Conservation (phyloP, 2,797 vertebrate species). For the Orestias chungarensis region DNA sequence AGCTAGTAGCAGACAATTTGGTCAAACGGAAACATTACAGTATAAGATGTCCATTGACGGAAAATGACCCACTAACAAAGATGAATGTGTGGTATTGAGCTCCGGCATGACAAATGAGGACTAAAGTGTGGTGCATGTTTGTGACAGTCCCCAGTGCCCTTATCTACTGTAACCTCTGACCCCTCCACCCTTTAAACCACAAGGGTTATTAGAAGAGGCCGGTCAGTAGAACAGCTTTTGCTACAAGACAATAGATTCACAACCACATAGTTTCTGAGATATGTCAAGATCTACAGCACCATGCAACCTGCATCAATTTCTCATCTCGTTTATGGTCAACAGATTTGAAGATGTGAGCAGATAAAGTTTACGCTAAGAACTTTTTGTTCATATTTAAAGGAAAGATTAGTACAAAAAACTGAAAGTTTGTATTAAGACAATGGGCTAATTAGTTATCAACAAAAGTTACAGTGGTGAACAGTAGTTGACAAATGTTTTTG, state of each 20-base stretch:
- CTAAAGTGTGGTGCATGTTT: slow-evolving; percentile 74
- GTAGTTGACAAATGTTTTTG: background rate
- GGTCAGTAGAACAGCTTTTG: slow-evolving; percentile 48
- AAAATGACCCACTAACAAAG: slow-evolving; percentile 70
- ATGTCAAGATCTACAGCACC: background rate
- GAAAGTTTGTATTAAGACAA: background rate
- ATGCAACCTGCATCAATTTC: background rate
- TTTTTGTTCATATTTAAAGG: background rate
- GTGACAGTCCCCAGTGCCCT: slow-evolving; percentile 67
- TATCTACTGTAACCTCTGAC: slow-evolving; percentile 75
- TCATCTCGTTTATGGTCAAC: background rate
- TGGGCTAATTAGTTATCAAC: background rate
- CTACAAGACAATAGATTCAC: slow-evolving; percentile 40
- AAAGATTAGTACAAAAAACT: background rate
- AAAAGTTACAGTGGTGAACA: background rate
- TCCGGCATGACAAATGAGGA: slow-evolving; percentile 71
- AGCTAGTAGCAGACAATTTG: slow-evolving; percentile 20
- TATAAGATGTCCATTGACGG: slow-evolving; percentile 61
- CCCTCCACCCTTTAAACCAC: slow-evolving; percentile 74
- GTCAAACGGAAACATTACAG: slow-evolving; percentile 53
- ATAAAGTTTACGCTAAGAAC: background rate
- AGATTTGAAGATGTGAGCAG: background rate
- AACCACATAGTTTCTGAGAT: background rate
- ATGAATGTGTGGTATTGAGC: slow-evolving; percentile 72
- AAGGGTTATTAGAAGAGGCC: slow-evolving; percentile 72